These are phyloP conservation scores for Pandion haliaetus DNA, from an alignment of 2,113 vertebrate genomes.

Conservation along the genomic window DNA sequence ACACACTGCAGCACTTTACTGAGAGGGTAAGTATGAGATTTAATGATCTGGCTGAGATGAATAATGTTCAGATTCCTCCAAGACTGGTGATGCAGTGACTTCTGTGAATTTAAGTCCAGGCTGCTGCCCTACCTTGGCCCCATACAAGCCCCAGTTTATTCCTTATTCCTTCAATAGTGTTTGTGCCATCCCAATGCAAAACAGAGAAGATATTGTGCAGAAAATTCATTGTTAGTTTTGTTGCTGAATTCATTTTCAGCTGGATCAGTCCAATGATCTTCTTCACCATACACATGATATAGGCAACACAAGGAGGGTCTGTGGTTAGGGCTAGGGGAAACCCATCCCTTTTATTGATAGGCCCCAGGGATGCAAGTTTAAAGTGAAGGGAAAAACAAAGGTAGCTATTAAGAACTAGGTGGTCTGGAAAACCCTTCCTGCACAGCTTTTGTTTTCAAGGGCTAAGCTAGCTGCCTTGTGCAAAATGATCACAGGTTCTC, in stretches of 20 bases:
- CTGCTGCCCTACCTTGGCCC: background rate
- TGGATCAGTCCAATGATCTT: background rate
- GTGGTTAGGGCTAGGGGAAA: background rate
- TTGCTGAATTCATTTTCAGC: background rate
- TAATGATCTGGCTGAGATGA: background rate
- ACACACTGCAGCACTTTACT: background rate
- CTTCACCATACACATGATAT: accelerated
- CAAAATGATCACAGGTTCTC: background rate
- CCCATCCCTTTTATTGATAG: background rate
- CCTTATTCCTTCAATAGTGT: background rate
- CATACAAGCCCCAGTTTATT: background rate
- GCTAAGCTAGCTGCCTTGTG: background rate
- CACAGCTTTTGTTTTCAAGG: background rate
- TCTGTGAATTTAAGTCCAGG: background rate
- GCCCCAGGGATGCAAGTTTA: background rate
- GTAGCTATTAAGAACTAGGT: background rate
- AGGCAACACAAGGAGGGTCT: background rate
- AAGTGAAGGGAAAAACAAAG: background rate
- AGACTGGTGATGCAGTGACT: background rate
- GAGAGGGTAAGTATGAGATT: background rate
- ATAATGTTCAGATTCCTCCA: background rate
- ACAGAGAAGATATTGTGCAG: background rate
- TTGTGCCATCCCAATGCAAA: background rate
- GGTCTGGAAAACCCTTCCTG: background rate
- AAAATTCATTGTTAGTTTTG: background rate